Evolutionary conservation across 2,888 invertebrate genomes (phyloP), one percentile per base, ranked within the genome.

Genomic region (Apocheima hispidaria): DNA sequence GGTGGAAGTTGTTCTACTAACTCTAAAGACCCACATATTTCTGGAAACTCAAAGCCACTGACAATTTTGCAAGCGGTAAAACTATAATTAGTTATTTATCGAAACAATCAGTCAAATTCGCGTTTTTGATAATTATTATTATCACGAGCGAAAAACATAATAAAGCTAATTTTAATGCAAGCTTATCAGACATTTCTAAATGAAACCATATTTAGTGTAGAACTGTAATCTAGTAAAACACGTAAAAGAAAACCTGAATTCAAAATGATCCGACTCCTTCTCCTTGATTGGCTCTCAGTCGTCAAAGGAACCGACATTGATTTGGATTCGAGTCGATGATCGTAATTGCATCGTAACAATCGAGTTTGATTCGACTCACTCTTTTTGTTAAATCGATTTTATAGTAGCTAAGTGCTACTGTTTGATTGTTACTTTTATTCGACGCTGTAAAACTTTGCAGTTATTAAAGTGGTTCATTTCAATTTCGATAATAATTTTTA

Each of bases 261-360:
- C 43, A 4, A 54, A 60, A 60, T 26, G 21, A 55, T 40, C 23
- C 18, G 49, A 53, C 38, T 56, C 40, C 50, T 52, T 40, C 58
- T 50, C 63, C 60, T 58, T 64, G 68, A 77, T 74, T 77, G 73
- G 75, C 62, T 71, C 69, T 71, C 77, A 78, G 77, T 77, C 71
- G 74, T 88, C 88, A 88, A 88, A 82, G 78, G 73, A 56, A 66
- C 76, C 76, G 74, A 63, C 70, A 73, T 78, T 78, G 81, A 80
- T 82, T 78, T 66, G 57, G 65, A 63, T 66, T 65, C 72, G 66
- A 68, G 44, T 60, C 68, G 69, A 76, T 76, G 72, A 70, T 79
- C 73, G 79, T 80, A 82, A 86, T 87, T 83, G 81, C 74, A 77
- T 77, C 72, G 68, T 67, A 66, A 66, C 57, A 55, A 62, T 62